Evolutionary conservation across 1,140 invertebrate genomes (phyloP), one percentile per base, ranked within the genome.

Genomic region (Lethrus apterus): DNA sequence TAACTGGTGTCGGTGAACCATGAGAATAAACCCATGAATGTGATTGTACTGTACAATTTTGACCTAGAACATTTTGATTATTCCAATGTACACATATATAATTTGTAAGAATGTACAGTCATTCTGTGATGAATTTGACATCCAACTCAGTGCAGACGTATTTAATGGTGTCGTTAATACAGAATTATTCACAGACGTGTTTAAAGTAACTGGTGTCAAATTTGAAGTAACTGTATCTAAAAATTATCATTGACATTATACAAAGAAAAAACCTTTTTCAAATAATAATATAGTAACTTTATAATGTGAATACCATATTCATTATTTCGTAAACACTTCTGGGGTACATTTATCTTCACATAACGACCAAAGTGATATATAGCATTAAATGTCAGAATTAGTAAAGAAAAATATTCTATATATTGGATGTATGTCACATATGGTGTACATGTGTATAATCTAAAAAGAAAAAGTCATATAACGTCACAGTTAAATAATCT

Each of bases 301-400:
- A n/a, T n/a, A n/a, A n/a, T n/a, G n/a, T 24, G 18, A 14, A 26
- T 15, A 18, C 8, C 5, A 19, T 9, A 26, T 14, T 33, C 4
- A 5, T 30, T 43, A 4, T 43, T 43, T 26, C 4, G 5, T 26
- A 4, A 30, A 10, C 30, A 10, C 20, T 4, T 13, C 20, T n/a
- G 8, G 2, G 18, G 15, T 14, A 32, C 15, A 42, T 42, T 30
- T 14, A 33, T n/a, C 10, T 10, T 26, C 23, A 32, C 45, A 50
- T 57, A 19, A 45, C 46, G 9, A 35, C 32, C 53, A 30, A 73
- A 51, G 50, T 72, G 67, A 49, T 65, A 71, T 3, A 68, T 3
- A 0, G 64, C 51, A 52, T 71, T 72, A 1, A 72, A 49, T 3
- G 46, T 55, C 2, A 68, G 49, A 20, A 67, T 32, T 9, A 56